Evolutionary conservation across 2,113 vertebrate species (phyloP), one percentile per base, ranked within the genome.

Genomic region (Megaptera novaeangliae): DNA sequence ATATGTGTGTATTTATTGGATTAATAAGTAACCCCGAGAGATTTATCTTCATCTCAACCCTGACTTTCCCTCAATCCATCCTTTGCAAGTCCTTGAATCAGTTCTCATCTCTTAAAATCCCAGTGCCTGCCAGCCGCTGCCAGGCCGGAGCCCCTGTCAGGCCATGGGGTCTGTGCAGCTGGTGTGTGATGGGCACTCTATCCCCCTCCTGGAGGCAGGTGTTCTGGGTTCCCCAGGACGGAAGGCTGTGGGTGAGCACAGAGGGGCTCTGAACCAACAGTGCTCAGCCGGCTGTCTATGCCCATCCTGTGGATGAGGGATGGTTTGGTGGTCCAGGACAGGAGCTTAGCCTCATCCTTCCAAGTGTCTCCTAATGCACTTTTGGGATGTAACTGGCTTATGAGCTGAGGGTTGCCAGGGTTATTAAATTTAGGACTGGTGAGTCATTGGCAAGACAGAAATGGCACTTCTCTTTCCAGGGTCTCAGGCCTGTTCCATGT

Each of bases 241-340:
- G 88, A 15, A n/a, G 81, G 9, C 44, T 14, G 11, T 1, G 8
- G 52, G 23, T 14, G 34, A 61, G 27, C 41, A 23, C 14, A 21
- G 27, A 64, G 46, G 2, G 18, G 17, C 66, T 64, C 61, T 61
- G 25, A 84, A n/a, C 59, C 59, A 34, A 3, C 14, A 9, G 88
- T 2, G n/a, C 10, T 63, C 18, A 6, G 13, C 15, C 4, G 2
- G 55, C 41, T 31, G 34, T 46, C 2, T 8, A 3, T 1, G 7
- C 44, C 21, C 8, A 36, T 8, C 14, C 29, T 18, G 31, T 6
- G 17, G n/a, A 3, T 9, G n/a, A 69, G 49, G 55, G 94, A 63
- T 29, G 25, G 29, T 39, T 63, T 52, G 12, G 17, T 8, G 13
- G 39, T 61, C 41, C 6, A 9, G 46, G 18, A 15, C 21, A 49